Conservation (phyloP, 92 coral and sea anemone genomes). For the Hydrozoanthus gracilis region DNA sequence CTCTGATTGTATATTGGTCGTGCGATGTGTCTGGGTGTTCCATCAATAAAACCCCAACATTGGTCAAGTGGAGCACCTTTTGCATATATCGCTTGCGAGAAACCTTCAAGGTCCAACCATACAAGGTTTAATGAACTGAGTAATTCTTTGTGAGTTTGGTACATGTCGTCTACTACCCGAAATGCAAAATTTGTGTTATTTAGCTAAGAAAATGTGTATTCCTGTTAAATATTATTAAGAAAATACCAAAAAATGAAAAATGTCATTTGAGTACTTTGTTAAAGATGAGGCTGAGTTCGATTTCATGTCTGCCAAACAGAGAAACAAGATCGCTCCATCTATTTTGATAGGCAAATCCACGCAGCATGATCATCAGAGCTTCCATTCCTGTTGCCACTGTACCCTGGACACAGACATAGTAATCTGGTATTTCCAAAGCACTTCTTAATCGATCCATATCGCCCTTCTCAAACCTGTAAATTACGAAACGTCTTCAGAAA, state of each 20-base stretch:
- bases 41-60: conserved; percentile 68
- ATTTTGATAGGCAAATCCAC: conserved; percentile 70
- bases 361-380: conserved; percentile 62
- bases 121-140: conserved; percentile 56
- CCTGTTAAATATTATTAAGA: neutral
- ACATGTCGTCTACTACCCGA: conserved; percentile 68
- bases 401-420: conserved; percentile 63
- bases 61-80: conserved; percentile 66
- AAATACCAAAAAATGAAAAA: neutral
- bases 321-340: conserved; percentile 71
- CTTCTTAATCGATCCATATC: conserved; percentile 59
- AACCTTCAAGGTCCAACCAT: conserved; percentile 61
- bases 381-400: conserved; percentile 67
- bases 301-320: conserved; percentile 63
- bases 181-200: conserved; percentile 33
- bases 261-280: conserved; percentile 46
- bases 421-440: conserved; percentile 64
- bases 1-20: conserved; percentile 53
- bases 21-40: conserved; percentile 60
- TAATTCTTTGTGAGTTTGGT: conserved; percentile 39
- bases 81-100: conserved; percentile 47
- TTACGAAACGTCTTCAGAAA: neutral
- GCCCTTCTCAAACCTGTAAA: conserved; percentile 60
- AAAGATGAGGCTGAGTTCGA: conserved; percentile 72
- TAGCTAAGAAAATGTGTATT: neutral